Conservation (phyloP, 2,888 invertebrate species). For the Ganaspis brasiliensis region DNA sequence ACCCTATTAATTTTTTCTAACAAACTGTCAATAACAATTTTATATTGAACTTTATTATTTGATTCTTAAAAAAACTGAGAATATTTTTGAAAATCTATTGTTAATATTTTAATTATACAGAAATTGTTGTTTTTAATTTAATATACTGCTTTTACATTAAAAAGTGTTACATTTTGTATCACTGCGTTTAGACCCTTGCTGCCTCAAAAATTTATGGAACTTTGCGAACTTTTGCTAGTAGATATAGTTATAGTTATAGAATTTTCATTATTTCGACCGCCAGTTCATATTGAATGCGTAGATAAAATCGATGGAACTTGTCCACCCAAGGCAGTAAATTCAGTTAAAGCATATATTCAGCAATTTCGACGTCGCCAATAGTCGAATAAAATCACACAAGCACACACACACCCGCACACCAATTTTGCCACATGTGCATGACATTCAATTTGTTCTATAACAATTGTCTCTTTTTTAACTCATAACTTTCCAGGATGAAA, state of each 20-base stretch:
- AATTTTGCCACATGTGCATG: constrained; percentile 15
- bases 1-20: too few relatives aligned
- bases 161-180: too few relatives aligned
- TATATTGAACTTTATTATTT: too few relatives aligned
- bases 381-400: constrained; percentile 26
- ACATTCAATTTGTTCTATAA: constrained; percentile 13
- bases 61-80: too few relatives aligned
- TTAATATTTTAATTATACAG: too few relatives aligned
- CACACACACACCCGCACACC: not conserved
- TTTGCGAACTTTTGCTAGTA: not conserved
- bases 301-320: constrained; percentile 19
- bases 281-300: constrained; percentile 24
- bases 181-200: too few relatives aligned
- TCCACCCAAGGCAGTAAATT: constrained; percentile 19
- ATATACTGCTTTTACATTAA: too few relatives aligned
- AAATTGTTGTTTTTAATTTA: too few relatives aligned
- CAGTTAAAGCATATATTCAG: constrained; percentile 32
- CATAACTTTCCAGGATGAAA: constrained; percentile 1
- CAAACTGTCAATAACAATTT: too few relatives aligned
- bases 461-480: constrained; percentile 9
- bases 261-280: constrained; percentile 29
- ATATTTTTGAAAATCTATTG: too few relatives aligned
- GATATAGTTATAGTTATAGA: not conserved
- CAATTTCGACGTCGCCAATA: constrained; percentile 23
- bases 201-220: too few relatives aligned